Conservation (phyloP, 2,797 vertebrate species). For the Catamblyrhynchus diadema region DNA sequence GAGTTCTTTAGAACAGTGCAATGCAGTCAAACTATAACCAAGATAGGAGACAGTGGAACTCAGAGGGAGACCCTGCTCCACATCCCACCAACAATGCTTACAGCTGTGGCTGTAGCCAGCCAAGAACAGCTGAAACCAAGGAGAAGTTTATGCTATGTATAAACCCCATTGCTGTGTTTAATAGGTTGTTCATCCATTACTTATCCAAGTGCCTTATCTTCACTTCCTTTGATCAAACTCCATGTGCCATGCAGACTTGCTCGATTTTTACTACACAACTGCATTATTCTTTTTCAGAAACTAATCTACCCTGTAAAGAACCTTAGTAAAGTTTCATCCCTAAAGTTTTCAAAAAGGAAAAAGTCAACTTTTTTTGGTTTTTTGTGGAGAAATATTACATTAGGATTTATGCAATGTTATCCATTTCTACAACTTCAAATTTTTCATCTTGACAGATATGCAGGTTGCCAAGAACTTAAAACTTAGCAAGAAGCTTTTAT, state of each 20-base stretch:
- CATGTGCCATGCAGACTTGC: not conserved
- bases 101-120: not conserved
- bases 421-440: not conserved
- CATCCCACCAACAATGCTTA: not conserved
- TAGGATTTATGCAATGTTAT: not conserved
- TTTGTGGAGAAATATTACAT: not conserved
- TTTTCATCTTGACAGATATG: not conserved
- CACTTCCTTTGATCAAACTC: not conserved
- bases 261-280: not conserved
- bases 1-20: not conserved
- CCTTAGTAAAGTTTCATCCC: not conserved
- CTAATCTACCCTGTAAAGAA: not conserved
- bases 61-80: not conserved
- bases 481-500: not conserved
- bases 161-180: not conserved
- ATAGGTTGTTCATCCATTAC: not conserved
- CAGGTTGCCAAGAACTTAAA: not conserved
- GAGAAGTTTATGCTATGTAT: not conserved
- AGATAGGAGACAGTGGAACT: not conserved
- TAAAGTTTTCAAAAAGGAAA: not conserved
- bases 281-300: not conserved
- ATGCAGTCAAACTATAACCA: not conserved
- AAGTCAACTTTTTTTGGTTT: not conserved
- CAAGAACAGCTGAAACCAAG: not conserved
- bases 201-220: not conserved